A percentile compares a stretch with the other conserved stretches of the same genome.
Conservation (phyloP, 2,113 vertebrate species). For the Oryzias javanicus region DNA sequence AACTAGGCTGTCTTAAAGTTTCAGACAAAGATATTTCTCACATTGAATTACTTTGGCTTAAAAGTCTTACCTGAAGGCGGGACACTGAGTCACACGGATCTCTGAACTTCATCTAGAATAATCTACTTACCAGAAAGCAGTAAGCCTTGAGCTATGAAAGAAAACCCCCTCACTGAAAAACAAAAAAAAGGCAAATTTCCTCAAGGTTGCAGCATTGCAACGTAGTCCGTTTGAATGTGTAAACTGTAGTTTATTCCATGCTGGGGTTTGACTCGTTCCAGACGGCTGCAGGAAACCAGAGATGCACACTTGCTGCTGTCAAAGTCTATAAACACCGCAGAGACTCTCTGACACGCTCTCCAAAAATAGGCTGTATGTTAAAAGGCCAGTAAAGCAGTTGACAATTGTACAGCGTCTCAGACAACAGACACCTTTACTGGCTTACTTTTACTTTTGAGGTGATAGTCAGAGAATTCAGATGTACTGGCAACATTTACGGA, state of each 20-base stretch:
- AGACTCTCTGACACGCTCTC: constrained; percentile 28
- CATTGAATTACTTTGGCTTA: no score
- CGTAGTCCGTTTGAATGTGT: constrained; percentile 6
- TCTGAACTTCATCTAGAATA: background rate
- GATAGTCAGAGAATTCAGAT: no score
- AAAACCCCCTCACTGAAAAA: background rate
- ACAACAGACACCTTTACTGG: no score
- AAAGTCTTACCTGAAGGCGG: background rate
- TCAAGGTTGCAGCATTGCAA: no score
- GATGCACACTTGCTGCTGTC: background rate
- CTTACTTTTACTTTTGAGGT: no score
- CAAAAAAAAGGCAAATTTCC: background rate
- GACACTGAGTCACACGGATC: background rate
- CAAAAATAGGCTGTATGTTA: constrained; percentile 21
- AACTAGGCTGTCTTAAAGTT: no score
- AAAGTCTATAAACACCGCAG: constrained; percentile 30
- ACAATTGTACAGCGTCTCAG: background rate
- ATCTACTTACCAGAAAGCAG: background rate
- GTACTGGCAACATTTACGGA: no score
- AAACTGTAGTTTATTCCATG: constrained; percentile 20
- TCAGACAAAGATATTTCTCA: no score
- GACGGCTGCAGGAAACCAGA: constrained; percentile 40
- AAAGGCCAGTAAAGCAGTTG: constrained; percentile 3
- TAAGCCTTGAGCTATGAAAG: no score
- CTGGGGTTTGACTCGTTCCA: background rate